Evolutionary conservation across 2,797 vertebrate genomes (phyloP).

Genomic region (Buphagus erythrorhynchus): DNA sequence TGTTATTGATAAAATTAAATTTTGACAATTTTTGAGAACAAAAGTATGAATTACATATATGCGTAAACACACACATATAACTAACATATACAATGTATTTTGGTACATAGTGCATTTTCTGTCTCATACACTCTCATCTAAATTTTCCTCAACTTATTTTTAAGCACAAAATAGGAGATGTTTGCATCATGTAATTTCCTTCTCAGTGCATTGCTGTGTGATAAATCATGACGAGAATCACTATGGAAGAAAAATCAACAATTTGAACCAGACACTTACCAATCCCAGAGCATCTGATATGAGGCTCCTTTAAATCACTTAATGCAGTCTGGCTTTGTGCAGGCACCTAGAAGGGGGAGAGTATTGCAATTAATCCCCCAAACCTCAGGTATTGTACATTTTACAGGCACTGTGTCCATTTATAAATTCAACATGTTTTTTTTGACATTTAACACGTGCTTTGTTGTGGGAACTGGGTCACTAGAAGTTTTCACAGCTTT

Average conservation of each 20-base stretch:
- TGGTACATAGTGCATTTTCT: background rate
- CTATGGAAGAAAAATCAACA: background rate
- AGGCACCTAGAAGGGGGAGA: background rate
- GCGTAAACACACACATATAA: background rate
- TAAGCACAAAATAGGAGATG: background rate
- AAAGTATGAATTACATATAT: background rate
- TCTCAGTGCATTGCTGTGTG: background rate
- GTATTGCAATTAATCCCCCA: background rate
- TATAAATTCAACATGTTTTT: background rate
- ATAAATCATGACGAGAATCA: accelerated
- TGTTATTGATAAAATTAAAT: background rate
- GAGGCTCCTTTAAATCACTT: background rate
- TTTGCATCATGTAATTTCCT: background rate
- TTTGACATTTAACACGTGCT: background rate
- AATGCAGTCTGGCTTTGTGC: background rate
- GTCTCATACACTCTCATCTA: background rate
- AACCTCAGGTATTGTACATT: background rate
- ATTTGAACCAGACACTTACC: background rate
- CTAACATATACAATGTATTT: background rate
- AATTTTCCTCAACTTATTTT: background rate
- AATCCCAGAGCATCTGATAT: background rate
- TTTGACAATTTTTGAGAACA: background rate
- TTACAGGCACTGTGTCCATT: background rate
- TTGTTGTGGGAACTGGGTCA: background rate
- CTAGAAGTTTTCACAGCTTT: background rate